A percentile compares a stretch with the other conserved stretches of the same genome.
phyloP scores from a whole-genome alignment of 2,797 vertebrate genomes.

The Scleropages formosus region DNA sequence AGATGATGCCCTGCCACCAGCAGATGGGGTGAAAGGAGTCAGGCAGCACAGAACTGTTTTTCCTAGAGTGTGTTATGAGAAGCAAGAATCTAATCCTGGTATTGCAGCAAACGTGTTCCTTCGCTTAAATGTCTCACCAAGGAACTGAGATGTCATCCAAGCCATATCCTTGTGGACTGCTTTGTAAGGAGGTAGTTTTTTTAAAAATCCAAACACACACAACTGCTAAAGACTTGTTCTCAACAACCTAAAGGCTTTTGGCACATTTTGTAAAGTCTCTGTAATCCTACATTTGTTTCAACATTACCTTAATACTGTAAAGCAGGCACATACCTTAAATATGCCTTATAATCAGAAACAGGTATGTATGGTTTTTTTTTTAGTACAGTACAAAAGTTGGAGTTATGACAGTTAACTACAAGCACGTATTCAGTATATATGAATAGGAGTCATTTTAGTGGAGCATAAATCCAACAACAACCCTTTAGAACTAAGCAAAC shows the following conservation, averaged over 20 bases:
- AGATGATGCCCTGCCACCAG: too few relatives aligned
- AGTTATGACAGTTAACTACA: too few relatives aligned
- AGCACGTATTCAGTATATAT: too few relatives aligned
- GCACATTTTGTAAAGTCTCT: constrained; percentile 16
- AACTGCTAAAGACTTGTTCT: neutral
- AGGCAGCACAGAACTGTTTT: too few relatives aligned
- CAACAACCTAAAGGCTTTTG: neutral
- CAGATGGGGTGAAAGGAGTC: too few relatives aligned
- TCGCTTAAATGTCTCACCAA: constrained; percentile 46
- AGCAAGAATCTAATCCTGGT: constrained; percentile 45
- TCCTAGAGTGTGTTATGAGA: too few relatives aligned
- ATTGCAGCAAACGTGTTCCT: constrained; percentile 40
- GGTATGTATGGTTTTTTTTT: too few relatives aligned
- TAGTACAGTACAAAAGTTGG: too few relatives aligned
- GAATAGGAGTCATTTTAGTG: too few relatives aligned
- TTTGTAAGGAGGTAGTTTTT: neutral
- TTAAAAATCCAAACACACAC: neutral
- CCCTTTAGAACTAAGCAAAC: too few relatives aligned
- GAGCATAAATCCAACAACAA: too few relatives aligned
- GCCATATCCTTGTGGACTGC: neutral
- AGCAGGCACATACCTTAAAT: constrained; percentile 17
- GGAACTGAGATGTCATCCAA: constrained; percentile 28
- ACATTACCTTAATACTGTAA: constrained; percentile 55
- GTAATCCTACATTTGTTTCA: constrained; percentile 51
- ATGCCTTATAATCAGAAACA: too few relatives aligned